Conservation (phyloP, 2,113 vertebrate species). For the Pangasianodon gigas region DNA sequence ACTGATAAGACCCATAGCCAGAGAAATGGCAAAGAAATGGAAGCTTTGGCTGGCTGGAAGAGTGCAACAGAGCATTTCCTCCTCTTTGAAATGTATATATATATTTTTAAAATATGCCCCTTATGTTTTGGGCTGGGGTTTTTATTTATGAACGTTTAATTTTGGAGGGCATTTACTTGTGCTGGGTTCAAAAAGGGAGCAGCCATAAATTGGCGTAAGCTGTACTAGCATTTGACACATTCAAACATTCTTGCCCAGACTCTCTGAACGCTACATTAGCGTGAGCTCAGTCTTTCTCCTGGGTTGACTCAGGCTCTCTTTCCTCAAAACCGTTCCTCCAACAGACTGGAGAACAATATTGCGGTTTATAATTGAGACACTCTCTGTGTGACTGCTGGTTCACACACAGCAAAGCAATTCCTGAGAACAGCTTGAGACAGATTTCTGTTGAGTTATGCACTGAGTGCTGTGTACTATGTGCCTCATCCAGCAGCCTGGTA, state of each 20-base stretch:
- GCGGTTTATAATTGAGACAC: constrained; percentile 44
- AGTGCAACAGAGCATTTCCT: constrained; percentile 44
- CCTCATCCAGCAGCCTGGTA: constrained; percentile 20
- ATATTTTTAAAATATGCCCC: background rate
- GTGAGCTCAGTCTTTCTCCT: constrained; percentile 45
- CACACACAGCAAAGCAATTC: constrained; percentile 37
- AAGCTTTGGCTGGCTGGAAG: constrained; percentile 36
- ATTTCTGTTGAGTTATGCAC: constrained; percentile 20
- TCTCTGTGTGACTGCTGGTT: constrained; percentile 23
- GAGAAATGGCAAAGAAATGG: constrained; percentile 47
- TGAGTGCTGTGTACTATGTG: background rate
- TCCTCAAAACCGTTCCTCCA: constrained; percentile 56
- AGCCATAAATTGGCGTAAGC: constrained; percentile 56
- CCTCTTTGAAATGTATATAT: constrained; percentile 52
- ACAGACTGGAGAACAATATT: constrained; percentile 52
- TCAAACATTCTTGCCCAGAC: constrained; percentile 60
- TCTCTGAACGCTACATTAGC: constrained; percentile 48
- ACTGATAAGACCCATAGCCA: constrained; percentile 63
- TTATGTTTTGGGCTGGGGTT: background rate
- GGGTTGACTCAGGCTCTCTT: constrained; percentile 38
- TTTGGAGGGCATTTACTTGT: constrained; percentile 56
- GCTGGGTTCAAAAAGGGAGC: constrained; percentile 55
- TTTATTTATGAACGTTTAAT: constrained; percentile 59
- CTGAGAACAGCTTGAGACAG: constrained; percentile 11
- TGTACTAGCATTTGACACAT: constrained; percentile 55